Evolutionary conservation across 2,888 invertebrate genomes (phyloP).

Genomic region (Kuschelorhynchus macadamiae): DNA sequence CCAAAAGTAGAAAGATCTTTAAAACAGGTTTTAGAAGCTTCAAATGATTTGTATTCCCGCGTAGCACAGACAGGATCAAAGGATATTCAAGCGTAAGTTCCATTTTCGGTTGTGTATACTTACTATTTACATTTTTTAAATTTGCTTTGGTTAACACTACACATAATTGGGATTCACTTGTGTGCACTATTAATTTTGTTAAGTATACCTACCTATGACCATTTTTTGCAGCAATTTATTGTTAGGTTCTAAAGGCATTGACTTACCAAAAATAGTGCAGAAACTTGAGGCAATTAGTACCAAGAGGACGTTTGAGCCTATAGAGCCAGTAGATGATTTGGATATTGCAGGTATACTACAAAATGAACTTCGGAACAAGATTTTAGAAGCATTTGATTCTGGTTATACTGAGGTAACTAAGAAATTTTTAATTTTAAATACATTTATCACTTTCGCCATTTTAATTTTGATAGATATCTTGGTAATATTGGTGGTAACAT

Average conservation of each 20-base stretch:
- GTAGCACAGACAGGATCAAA: constrained; percentile 89
- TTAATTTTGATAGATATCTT: too few relatives aligned
- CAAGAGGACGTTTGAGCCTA: constrained; percentile 87
- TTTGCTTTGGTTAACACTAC: too few relatives aligned
- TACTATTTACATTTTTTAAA: too few relatives aligned
- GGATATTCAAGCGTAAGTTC: constrained; percentile 91
- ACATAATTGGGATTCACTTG: too few relatives aligned
- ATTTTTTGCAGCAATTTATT: constrained; percentile 80
- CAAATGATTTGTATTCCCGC: constrained; percentile 88
- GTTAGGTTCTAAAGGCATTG: constrained; percentile 92
- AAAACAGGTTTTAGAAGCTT: constrained; percentile 92
- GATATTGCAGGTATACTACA: constrained; percentile 91
- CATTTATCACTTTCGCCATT: too few relatives aligned
- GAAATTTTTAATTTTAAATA: too few relatives aligned
- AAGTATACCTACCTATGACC: too few relatives aligned
- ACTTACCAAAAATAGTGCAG: constrained; percentile 93
- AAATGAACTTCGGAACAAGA: constrained; percentile 95
- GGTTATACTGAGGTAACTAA: constrained; percentile 84
- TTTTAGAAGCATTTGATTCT: constrained; percentile 91
- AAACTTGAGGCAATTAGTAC: constrained; percentile 91
- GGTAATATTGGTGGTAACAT: too few relatives aligned
- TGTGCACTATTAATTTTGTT: too few relatives aligned
- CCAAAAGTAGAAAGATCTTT: constrained; percentile 91
- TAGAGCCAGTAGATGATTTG: constrained; percentile 91
- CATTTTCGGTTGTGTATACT: too few relatives aligned